phyloP scores from a whole-genome alignment of 2,888 invertebrate species.

The Cistogaster globosa region DNA sequence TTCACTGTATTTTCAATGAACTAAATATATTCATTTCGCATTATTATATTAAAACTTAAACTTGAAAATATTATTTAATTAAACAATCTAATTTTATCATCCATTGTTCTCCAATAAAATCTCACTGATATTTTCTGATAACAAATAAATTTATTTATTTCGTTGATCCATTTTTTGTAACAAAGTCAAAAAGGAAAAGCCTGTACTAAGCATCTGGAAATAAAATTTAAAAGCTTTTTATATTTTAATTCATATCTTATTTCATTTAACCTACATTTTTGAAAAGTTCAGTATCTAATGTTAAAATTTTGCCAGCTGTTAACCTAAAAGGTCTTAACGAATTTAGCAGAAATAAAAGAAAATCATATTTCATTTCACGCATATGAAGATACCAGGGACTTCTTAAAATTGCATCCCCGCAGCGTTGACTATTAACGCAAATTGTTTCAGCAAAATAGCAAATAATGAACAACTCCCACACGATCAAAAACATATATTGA shows the following conservation, averaged over 20 bases:
- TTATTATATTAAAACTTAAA: no score
- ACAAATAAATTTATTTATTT: not conserved
- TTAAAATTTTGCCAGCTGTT: conserved; percentile 79
- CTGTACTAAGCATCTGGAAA: conserved; percentile 78
- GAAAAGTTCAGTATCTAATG: conserved; percentile 75
- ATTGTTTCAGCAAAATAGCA: conserved; percentile 79
- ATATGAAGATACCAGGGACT: conserved; percentile 78
- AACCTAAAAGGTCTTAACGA: conserved; percentile 75
- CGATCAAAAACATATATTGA: conserved; percentile 78
- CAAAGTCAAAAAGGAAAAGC: conserved; percentile 79
- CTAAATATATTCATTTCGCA: no score
- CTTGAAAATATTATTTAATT: no score
- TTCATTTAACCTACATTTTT: conserved; percentile 66
- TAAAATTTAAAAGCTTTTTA: conserved; percentile 2
- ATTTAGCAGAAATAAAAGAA: conserved; percentile 77
- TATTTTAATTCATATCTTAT: not conserved
- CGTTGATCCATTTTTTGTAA: conserved; percentile 78
- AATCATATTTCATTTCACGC: conserved; percentile 75
- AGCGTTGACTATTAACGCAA: conserved; percentile 76
- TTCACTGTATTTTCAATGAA: no score
- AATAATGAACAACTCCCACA: conserved; percentile 78
- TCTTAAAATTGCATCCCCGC: conserved; percentile 78
- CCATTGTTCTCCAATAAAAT: no score
- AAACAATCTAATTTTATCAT: no score
- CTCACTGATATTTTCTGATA: no score